Percentiles rank a stretch among this genome's conserved stretches.
Conservation (phyloP, 1,140 invertebrate species). For the Zaprionus lachaisei region DNA sequence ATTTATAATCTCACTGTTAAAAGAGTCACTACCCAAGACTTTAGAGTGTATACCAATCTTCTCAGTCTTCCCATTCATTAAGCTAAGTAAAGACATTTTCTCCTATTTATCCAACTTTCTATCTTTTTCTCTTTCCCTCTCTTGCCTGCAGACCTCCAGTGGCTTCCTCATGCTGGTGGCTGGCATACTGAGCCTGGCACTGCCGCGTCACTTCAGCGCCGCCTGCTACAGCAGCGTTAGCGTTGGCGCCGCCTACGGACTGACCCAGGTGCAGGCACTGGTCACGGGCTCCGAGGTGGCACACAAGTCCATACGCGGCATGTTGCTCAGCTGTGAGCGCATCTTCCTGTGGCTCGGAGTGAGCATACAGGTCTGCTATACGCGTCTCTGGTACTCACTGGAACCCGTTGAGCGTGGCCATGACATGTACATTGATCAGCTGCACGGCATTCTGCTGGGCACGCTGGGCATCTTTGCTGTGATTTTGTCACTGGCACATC, state of each 20-base stretch:
- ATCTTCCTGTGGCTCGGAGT: slow-evolving; percentile 77
- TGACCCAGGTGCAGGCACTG: slow-evolving; percentile 68
- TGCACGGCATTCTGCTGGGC: slow-evolving; percentile 67
- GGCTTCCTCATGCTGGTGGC: slow-evolving; percentile 63
- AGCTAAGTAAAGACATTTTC: background rate
- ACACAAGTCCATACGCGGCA: slow-evolving; percentile 67
- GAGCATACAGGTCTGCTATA: slow-evolving; percentile 67
- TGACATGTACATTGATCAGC: slow-evolving; percentile 69
- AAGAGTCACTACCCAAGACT: no score
- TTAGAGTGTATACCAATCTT: no score
- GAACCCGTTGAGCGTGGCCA: slow-evolving; percentile 58
- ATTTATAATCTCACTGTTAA: no score
- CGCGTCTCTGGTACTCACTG: slow-evolving; percentile 68
- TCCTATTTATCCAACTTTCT: background rate
- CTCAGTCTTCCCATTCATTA: background rate
- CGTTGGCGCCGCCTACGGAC: slow-evolving; percentile 63
- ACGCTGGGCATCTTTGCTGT: slow-evolving; percentile 61
- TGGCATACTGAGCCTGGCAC: slow-evolving; percentile 55
- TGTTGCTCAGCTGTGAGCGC: slow-evolving; percentile 69
- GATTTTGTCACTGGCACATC: slow-evolving; percentile 56
- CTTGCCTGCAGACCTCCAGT: slow-evolving; percentile 55
- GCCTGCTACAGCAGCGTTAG: slow-evolving; percentile 73
- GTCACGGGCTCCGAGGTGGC: slow-evolving; percentile 69
- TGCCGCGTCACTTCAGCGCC: slow-evolving; percentile 56
- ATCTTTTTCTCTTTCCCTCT: background rate